Evolutionary conservation across 1,140 invertebrate species (phyloP), one percentile per base, ranked within the genome.

Genomic region (Arion vulgaris): DNA sequence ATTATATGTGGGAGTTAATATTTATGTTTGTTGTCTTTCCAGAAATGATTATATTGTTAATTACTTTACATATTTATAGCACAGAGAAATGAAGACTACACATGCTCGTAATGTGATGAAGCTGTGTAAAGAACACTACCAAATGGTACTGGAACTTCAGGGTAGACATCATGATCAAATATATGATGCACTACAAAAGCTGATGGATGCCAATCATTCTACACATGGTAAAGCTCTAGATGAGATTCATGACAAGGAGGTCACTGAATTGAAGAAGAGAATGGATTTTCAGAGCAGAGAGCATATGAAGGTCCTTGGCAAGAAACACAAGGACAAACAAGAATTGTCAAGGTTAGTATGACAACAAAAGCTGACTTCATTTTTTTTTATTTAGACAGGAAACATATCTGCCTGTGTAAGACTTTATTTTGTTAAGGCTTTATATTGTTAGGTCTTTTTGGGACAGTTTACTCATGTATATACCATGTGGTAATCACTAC

Each of bases 251-350:
- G 92, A 92, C 82, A 89, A 87, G 69, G 93, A 93, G 79, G 92
- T 93, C 9, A 95, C 94, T 51, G 96, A 97, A 85, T 94, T 98
- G 26, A 96, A 97, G 94, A 95, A 96, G 88, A 95, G 95, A 88
- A 92, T 98, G 83, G 95, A 97, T 84, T 94, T 95, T 36, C 95
- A 95, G 83, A 95, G 96, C 80, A 95, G 96, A 85, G 96, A 96
- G 75, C 96, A 98, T 90, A 96, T 98, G 62, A 97, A 97, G 91
- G 94, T 94, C 45, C 92, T 97, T 73, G 94, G 95, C 26, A 96
- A 96, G 86, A 95, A 95, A 83, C 95, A 96, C 88, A 95, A 94
- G 87, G 97, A 98, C 90, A 96, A 97, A 89, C 96, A 97, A 87
- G 97, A 98, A 91, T 94, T 98, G 84, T 95, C 95, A 57, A 94